phyloP scores from a whole-genome alignment of 2,113 vertebrate genomes.

The Etheostoma spectabile region DNA sequence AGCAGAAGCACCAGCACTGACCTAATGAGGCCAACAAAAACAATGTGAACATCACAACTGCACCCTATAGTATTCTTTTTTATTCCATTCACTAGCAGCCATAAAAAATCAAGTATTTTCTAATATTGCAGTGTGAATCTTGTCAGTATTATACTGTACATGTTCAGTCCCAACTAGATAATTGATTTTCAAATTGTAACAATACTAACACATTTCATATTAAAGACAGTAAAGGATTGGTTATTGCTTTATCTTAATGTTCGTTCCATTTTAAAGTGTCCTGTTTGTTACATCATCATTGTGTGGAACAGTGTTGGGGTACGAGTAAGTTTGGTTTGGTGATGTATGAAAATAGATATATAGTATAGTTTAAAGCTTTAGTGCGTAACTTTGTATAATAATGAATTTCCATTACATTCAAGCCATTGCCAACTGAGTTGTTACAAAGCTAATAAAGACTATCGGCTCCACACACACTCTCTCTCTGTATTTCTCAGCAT shows the following conservation, averaged over 20 bases:
- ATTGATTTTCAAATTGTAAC: neutral
- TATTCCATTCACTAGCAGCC: conserved; percentile 12
- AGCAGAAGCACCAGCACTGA: conserved; percentile 40
- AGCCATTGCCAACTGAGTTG: too few relatives aligned
- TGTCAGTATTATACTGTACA: neutral
- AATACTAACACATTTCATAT: too few relatives aligned
- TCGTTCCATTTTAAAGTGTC: neutral
- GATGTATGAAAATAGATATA: neutral
- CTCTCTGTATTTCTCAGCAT: too few relatives aligned
- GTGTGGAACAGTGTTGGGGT: neutral
- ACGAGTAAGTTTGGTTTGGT: neutral
- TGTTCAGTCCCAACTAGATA: neutral
- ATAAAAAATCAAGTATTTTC: conserved; percentile 14
- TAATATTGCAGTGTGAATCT: neutral
- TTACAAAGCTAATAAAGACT: too few relatives aligned
- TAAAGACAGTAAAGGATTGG: neutral
- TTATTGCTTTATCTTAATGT: neutral
- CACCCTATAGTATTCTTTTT: conserved; percentile 1
- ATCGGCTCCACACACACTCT: too few relatives aligned
- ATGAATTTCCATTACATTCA: too few relatives aligned
- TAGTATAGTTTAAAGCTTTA: neutral
- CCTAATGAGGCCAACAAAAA: conserved; percentile 68
- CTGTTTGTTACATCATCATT: neutral
- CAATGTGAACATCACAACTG: conserved; percentile 10
- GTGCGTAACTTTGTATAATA: too few relatives aligned